Percentiles rank a stretch among this genome's conserved stretches.
Evolutionary conservation across 2,797 vertebrate genomes (phyloP).

Genomic region (Dipus sagitta): DNA sequence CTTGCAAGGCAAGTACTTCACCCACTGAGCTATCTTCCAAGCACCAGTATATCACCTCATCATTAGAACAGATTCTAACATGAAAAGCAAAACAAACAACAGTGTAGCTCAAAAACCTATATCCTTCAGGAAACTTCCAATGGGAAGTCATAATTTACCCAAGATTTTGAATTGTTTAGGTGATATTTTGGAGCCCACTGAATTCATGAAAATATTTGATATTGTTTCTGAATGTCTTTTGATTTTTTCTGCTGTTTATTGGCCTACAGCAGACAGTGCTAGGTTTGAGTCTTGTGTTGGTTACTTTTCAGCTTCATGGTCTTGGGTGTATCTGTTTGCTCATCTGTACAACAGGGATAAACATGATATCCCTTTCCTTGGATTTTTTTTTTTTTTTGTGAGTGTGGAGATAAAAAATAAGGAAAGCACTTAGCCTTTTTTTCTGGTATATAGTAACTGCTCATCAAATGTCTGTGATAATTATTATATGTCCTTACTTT

Average conservation of each 20-base stretch:
- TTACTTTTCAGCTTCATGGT: not conserved
- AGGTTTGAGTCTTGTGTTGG: conserved; percentile 4
- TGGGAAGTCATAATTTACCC: conserved; percentile 9
- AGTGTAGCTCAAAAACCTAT: conserved; percentile 11
- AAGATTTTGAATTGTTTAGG: conserved; percentile 16
- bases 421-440: not conserved
- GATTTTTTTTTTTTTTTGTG: too few relatives aligned
- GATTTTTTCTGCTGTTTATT: conserved; percentile 23
- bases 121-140: conserved; percentile 6
- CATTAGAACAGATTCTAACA: conserved; percentile 53
- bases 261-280: not conserved
- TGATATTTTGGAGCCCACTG: not conserved
- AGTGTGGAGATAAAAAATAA: not conserved
- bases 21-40: too few relatives aligned
- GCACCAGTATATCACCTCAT: not conserved
- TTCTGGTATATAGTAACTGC: not conserved
- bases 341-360: not conserved
- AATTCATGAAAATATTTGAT: conserved; percentile 5
- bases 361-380: not conserved
- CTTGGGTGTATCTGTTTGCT: not conserved
- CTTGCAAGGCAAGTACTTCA: too few relatives aligned
- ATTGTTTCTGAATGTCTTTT: conserved; percentile 8
- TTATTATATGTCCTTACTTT: not conserved
- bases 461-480: not conserved
- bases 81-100: conserved; percentile 3